phyloP scores from a whole-genome alignment of 2,113 vertebrate genomes.

The Neofelis nebulosa region DNA sequence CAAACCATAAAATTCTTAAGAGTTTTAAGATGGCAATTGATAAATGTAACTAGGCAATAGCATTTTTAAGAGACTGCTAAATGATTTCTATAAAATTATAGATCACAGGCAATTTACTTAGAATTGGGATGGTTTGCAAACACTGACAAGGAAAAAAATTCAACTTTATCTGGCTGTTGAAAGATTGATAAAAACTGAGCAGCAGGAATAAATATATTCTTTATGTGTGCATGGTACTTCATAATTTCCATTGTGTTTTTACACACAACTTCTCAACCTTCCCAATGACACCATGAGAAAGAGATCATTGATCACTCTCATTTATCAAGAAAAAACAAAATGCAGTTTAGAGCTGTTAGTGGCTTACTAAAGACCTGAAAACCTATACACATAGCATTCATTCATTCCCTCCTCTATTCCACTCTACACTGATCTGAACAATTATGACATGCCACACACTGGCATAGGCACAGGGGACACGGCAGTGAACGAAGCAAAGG shows the following conservation, averaged over 20 bases:
- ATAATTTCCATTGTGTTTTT: background rate
- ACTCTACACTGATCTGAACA: background rate
- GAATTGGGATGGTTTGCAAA: background rate
- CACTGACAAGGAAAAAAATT: background rate
- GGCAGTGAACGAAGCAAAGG: background rate
- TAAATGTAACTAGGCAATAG: background rate
- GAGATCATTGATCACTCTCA: background rate
- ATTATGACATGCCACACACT: background rate
- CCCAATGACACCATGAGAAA: background rate
- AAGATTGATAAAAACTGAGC: slow-evolving; percentile 2
- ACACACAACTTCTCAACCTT: background rate
- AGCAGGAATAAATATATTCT: background rate
- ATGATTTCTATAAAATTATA: slow-evolving; percentile 8
- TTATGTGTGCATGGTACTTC: background rate
- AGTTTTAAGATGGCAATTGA: background rate
- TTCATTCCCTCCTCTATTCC: background rate
- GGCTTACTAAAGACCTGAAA: background rate
- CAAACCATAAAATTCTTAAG: background rate
- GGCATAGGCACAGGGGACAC: background rate
- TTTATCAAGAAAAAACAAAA: background rate
- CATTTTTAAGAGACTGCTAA: background rate
- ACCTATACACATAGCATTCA: background rate
- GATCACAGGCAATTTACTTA: background rate
- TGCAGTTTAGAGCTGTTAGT: background rate
- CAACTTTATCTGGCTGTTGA: slow-evolving; percentile 24